phyloP scores from a whole-genome alignment of 2,888 invertebrate species.

The Stenichneumon culpator region DNA sequence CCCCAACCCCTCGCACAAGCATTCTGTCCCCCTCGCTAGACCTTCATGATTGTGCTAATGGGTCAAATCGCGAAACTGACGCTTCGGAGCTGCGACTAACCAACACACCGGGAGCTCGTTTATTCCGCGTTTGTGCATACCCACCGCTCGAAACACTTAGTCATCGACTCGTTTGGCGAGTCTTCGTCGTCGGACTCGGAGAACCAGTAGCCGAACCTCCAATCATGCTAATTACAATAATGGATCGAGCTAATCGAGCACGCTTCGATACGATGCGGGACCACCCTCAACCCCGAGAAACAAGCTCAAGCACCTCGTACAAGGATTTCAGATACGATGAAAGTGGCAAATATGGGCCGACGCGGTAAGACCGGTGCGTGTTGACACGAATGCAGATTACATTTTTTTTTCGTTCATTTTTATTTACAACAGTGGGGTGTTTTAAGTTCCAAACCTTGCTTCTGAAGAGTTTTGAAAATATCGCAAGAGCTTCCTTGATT shows the following conservation, averaged over 20 bases:
- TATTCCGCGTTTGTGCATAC: slow-evolving; percentile 29
- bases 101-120: slow-evolving; percentile 19
- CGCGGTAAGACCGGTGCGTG: no score
- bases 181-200: slow-evolving; percentile 2
- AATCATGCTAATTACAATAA: slow-evolving; percentile 36
- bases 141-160: slow-evolving; percentile 25
- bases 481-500: no score
- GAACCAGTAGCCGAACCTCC: not conserved
- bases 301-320: not conserved
- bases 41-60: slow-evolving; percentile 78
- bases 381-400: no score
- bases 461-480: no score
- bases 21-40: slow-evolving; percentile 42
- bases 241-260: slow-evolving; percentile 53
- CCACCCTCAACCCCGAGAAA: slow-evolving; percentile 11
- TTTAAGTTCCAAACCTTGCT: no score
- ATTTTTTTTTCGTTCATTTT: no score
- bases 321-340: not conserved
- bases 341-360: no score
- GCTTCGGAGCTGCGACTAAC: slow-evolving; percentile 24
- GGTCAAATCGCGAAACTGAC: slow-evolving; percentile 74
- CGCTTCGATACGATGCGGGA: slow-evolving; percentile 30
- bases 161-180: slow-evolving; percentile 49
- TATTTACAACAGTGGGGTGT: no score
- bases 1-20: not conserved